These are phyloP conservation scores for Drosophila azteca DNA, from an alignment of 1,140 invertebrate genomes.

Conservation along the genomic window DNA sequence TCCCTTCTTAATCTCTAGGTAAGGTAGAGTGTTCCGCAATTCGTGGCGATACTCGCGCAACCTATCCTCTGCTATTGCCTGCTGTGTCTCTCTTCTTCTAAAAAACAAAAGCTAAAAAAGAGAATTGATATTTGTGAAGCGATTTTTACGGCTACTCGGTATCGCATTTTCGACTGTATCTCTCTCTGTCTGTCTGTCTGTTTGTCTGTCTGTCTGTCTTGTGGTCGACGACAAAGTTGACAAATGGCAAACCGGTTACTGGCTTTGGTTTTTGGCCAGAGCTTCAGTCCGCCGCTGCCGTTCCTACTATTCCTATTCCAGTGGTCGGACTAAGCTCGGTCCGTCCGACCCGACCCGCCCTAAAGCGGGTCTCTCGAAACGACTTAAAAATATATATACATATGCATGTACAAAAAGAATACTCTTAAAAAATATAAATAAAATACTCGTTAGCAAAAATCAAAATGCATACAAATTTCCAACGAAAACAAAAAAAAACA, in stretches of 20 bases:
- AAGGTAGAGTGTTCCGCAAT: not conserved
- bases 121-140: constrained; percentile 69
- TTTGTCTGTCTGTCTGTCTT: too few species aligned
- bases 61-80: not conserved
- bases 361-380: constrained; percentile 27
- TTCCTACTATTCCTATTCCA: not conserved
- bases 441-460: constrained; percentile 54
- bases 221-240: constrained; percentile 60
- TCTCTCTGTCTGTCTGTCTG: constrained; percentile 7
- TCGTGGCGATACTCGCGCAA: not conserved
- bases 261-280: constrained; percentile 63
- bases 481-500: constrained; percentile 6
- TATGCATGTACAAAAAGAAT: too few species aligned
- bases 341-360: constrained; percentile 5
- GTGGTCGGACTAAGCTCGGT: too few species aligned
- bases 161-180: constrained; percentile 50
- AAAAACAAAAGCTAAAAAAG: constrained; percentile 2
- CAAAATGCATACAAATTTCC: constrained; percentile 55
- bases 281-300: constrained; percentile 20
- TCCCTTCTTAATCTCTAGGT: too few species aligned
- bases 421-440: constrained; percentile 28
- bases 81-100: not conserved
- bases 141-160: constrained; percentile 43
- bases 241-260: constrained; percentile 76
- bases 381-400: constrained; percentile 15